These are phyloP conservation scores for Salvator merianae DNA, from an alignment of 2,113 vertebrate species.

Conservation along the genomic window DNA sequence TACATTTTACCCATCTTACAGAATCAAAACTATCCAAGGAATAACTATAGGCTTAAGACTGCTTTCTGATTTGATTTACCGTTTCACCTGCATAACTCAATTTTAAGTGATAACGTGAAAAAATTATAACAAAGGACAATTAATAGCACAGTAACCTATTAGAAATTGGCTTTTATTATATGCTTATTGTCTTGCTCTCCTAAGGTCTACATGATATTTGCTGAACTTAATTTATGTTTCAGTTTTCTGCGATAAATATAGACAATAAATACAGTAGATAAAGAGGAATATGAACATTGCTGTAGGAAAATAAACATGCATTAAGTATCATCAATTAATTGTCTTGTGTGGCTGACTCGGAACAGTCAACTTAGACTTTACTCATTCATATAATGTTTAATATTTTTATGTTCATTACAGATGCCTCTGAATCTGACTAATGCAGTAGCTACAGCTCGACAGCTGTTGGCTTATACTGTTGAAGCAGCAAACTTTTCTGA, in stretches of 20 bases:
- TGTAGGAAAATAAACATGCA: too few relatives aligned
- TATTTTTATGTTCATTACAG: constrained; percentile 60
- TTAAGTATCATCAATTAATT: too few relatives aligned
- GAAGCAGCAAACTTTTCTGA: constrained; percentile 97
- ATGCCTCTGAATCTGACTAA: constrained; percentile 96
- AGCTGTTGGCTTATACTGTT: constrained; percentile 89
- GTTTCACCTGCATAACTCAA: not conserved
- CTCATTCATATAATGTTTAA: not conserved
- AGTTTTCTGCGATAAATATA: not conserved
- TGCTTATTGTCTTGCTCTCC: not conserved
- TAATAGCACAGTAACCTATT: not conserved
- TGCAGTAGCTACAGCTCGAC: constrained; percentile 87
- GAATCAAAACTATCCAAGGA: too few relatives aligned
- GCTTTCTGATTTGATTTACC: not conserved
- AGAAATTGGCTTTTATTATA: not conserved
- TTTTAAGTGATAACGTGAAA: not conserved
- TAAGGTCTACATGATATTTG: too few relatives aligned
- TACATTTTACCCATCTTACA: too few relatives aligned
- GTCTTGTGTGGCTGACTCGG: too few relatives aligned
- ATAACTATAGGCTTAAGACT: not conserved
- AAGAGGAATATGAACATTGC: too few relatives aligned
- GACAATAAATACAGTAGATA: not conserved
- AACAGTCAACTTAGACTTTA: not conserved
- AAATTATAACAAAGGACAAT: not conserved
- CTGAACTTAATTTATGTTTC: not conserved